phyloP scores from a whole-genome alignment of 92 coral and sea anemone genomes.

The Bergia sp. region DNA sequence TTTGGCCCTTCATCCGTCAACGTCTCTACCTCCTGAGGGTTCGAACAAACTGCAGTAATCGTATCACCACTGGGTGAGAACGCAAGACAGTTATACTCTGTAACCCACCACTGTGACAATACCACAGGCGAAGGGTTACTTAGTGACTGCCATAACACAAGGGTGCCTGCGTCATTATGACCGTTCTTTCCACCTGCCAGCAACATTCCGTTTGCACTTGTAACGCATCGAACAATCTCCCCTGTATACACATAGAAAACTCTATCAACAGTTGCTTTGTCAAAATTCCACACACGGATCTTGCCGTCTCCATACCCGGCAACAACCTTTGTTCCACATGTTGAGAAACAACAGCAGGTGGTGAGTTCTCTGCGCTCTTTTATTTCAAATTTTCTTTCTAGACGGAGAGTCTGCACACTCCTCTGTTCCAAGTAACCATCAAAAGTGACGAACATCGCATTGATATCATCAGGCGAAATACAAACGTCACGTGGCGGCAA shows the following conservation, averaged over 20 bases:
- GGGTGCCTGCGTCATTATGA: not conserved
- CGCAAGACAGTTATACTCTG: slow-evolving; percentile 19
- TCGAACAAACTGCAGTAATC: slow-evolving; percentile 6
- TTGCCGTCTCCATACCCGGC: slow-evolving; percentile 6
- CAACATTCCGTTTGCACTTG: slow-evolving; percentile 1
- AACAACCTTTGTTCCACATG: not conserved
- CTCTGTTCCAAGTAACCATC: slow-evolving; percentile 24
- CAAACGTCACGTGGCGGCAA: not conserved
- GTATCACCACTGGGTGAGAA: slow-evolving; percentile 29
- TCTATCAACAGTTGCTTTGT: not conserved
- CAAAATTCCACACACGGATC: slow-evolving; percentile 20
- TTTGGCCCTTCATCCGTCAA: not conserved
- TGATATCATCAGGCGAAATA: slow-evolving; percentile 12
- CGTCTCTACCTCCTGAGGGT: not conserved
- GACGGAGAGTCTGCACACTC: slow-evolving; percentile 3
- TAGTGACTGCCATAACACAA: slow-evolving; percentile 6
- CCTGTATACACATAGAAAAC: not conserved
- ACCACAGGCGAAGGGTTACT: not conserved
- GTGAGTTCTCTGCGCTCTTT: not conserved
- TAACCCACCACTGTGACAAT: slow-evolving; percentile 11
- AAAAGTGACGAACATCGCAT: not conserved
- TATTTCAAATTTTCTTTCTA: not conserved
- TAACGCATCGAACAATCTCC: not conserved
- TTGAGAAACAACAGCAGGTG: slow-evolving; percentile 26
- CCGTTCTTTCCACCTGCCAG: not conserved